Evolutionary conservation across 2,797 vertebrate species (phyloP).

Genomic region (Trachurus trachurus): DNA sequence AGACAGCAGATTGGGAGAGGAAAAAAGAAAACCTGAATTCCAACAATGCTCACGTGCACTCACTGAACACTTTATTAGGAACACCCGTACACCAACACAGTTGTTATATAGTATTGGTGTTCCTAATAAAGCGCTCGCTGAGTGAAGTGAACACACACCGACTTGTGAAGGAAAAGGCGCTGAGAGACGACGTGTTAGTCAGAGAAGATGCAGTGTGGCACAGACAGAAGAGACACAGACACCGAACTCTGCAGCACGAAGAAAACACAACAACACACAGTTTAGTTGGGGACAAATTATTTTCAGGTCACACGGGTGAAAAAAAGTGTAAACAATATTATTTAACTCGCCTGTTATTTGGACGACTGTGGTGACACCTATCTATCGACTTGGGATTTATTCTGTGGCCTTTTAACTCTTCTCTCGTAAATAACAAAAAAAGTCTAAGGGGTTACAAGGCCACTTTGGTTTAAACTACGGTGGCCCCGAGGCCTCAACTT

Average conservation of each 20-base stretch:
- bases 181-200: slow-evolving; percentile 42
- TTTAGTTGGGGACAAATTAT: slow-evolving; percentile 39
- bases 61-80: slow-evolving; percentile 4
- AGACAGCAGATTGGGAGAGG: slow-evolving; percentile 9
- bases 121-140: not conserved
- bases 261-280: not conserved
- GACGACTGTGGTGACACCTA: not conserved
- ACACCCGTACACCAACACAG: not conserved
- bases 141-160: slow-evolving; percentile 22
- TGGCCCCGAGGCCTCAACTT: too few relatives aligned
- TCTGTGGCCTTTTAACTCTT: too few relatives aligned
- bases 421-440: not conserved
- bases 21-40: slow-evolving; percentile 45
- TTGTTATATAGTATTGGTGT: too few relatives aligned
- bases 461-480: too few relatives aligned
- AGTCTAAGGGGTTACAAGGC: not conserved
- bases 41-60: slow-evolving; percentile 7
- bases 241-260: slow-evolving; percentile 1
- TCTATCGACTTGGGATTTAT: not conserved
- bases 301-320: slow-evolving; percentile 29
- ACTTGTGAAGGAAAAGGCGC: slow-evolving; percentile 21
- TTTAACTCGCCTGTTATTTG: not conserved
- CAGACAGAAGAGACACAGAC: slow-evolving; percentile 26
- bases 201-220: slow-evolving; percentile 28
- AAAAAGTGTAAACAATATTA: not conserved